phyloP scores from a whole-genome alignment of 2,797 vertebrate species.

The Gymnodraco acuticeps region DNA sequence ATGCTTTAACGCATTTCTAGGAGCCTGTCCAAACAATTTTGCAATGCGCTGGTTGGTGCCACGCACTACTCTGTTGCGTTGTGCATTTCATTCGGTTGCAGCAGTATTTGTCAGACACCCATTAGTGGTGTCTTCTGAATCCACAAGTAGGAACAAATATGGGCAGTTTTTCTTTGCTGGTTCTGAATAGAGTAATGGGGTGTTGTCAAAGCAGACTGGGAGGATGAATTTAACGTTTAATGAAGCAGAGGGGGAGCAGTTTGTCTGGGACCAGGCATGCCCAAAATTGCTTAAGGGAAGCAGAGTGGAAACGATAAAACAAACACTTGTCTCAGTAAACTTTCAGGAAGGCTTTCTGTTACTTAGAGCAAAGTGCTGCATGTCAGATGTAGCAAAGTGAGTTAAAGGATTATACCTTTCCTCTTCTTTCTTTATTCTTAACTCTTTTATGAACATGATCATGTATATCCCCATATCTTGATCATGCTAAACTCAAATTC shows the following conservation, averaged over 20 bases:
- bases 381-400: constrained; percentile 24
- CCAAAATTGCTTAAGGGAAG: constrained; percentile 24
- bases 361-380: constrained; percentile 37
- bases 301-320: constrained; percentile 21
- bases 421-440: constrained; percentile 33
- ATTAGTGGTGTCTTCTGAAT: constrained; percentile 29
- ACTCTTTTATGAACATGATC: constrained; percentile 50
- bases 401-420: constrained; percentile 28
- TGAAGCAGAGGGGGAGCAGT: constrained; percentile 25
- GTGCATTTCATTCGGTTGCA: constrained; percentile 31
- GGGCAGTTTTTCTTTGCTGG: constrained; percentile 17
- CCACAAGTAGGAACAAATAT: constrained; percentile 34
- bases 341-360: constrained; percentile 32
- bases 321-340: constrained; percentile 39
- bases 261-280: constrained; percentile 39
- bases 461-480: constrained; percentile 28
- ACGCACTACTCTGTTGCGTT: background rate
- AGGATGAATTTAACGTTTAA: constrained; percentile 26
- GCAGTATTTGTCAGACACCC: constrained; percentile 39
- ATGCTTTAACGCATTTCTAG: constrained; percentile 35
- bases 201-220: constrained; percentile 53
- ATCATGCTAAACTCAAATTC: constrained; percentile 32
- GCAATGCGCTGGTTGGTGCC: constrained; percentile 25
- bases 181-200: constrained; percentile 37
- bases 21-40: constrained; percentile 39